phyloP scores from a whole-genome alignment of 2,113 vertebrate genomes.

The Archocentrus centrarchus region DNA sequence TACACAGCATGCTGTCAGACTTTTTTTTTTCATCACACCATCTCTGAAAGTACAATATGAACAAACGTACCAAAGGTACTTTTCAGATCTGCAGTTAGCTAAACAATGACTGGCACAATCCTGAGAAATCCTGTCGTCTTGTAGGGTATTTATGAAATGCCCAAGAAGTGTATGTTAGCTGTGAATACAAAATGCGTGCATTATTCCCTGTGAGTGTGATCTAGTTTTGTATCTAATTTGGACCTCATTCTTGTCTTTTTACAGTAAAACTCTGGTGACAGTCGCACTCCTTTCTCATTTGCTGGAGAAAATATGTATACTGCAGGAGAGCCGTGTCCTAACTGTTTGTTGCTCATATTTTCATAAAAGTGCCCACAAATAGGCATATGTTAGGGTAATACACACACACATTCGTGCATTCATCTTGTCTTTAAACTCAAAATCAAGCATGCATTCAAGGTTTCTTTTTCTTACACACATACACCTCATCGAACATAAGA shows the following conservation, averaged over 20 bases:
- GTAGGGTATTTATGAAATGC: conserved; percentile 48
- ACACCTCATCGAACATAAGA: background rate
- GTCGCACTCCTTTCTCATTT: conserved; percentile 55
- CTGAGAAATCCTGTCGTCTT: conserved; percentile 29
- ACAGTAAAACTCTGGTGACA: conserved; percentile 56
- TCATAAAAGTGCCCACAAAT: background rate
- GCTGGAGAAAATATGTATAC: conserved; percentile 29
- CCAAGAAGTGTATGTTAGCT: background rate
- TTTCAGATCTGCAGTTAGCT: conserved; percentile 16
- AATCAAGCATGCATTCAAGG: conserved; percentile 32
- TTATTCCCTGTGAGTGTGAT: conserved; percentile 58
- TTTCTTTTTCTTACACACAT: background rate
- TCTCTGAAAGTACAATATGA: background rate
- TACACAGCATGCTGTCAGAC: background rate
- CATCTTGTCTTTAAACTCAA: background rate
- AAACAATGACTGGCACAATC: conserved; percentile 52
- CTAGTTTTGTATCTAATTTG: conserved; percentile 40
- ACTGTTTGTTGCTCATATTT: conserved; percentile 15
- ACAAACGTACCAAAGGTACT: conserved; percentile 10
- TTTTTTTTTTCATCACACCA: conserved; percentile 22
- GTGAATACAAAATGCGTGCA: conserved; percentile 56
- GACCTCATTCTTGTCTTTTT: conserved; percentile 35
- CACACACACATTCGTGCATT: background rate
- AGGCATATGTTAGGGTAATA: conserved; percentile 3
- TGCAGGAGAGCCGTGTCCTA: conserved; percentile 13